phyloP scores from a whole-genome alignment of 2,797 vertebrate species.

The Momotus momota region DNA sequence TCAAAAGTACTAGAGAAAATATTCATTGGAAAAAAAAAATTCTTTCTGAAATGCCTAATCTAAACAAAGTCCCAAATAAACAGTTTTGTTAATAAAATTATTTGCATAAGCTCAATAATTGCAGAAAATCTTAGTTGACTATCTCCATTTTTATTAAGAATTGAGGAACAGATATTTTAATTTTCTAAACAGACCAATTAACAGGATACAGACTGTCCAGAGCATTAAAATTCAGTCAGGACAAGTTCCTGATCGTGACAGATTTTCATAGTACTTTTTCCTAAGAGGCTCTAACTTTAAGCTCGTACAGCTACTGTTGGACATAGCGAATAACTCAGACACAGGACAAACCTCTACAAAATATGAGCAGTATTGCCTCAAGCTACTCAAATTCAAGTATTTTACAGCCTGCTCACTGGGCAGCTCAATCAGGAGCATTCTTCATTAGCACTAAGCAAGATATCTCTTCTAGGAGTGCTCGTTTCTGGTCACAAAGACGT shows the following conservation, averaged over 20 bases:
- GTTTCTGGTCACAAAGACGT: background rate
- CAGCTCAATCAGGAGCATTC: background rate
- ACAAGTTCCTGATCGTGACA: slow-evolving; percentile 28
- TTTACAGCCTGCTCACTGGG: background rate
- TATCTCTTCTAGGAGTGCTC: background rate
- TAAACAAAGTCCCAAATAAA: background rate
- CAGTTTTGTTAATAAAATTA: background rate
- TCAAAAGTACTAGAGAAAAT: background rate
- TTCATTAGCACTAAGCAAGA: background rate
- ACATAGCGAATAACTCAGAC: background rate
- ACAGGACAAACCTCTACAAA: background rate
- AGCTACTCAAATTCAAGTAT: background rate
- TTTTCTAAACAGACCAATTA: slow-evolving; percentile 58
- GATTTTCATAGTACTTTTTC: background rate
- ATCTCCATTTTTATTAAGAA: background rate
- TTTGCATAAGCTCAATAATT: background rate
- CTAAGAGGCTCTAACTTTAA: background rate
- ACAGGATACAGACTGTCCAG: background rate
- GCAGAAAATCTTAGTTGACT: slow-evolving; percentile 18
- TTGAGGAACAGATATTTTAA: slow-evolving; percentile 33
- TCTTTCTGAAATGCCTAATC: background rate
- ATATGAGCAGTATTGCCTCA: background rate
- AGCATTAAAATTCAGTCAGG: slow-evolving; percentile 17
- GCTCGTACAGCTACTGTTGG: background rate
- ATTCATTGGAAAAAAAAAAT: background rate